Evolutionary conservation across 2,797 vertebrate species (phyloP), one percentile per base, ranked within the genome.

Genomic region (Sandelia bainsii): DNA sequence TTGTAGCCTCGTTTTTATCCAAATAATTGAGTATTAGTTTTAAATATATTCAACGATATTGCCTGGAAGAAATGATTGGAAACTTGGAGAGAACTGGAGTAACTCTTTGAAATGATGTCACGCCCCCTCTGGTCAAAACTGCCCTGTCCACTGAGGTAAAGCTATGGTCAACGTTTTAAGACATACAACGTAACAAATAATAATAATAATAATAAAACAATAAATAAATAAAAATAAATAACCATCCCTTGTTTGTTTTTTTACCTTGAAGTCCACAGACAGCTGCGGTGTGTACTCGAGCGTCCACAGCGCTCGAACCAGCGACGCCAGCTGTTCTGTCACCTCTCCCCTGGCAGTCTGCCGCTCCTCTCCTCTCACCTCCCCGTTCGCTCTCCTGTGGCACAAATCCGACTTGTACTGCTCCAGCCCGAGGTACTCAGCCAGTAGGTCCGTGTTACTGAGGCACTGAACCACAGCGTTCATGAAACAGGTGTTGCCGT

Each of bases 401-500:
- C 76, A 50, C 37, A 72, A n/a, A 0, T 93, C 89, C 51, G 82
- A 42, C 80, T 86, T 91, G 85, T 95, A 95, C 81, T 90, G 93
- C 76, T 95, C 95, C 72, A 97, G 91, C 1, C 96, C 96, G 79
- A 98, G 94, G 90, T 96, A 94, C 89, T 97, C 96, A 4, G 96
- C 96, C 83, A 98, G 93, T 68, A 97, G 93, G 82, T 97, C 96
- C 2, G 96, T 97, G 94, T 98, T 96, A 91, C 96, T 98, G 80
- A 98, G 94, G 84, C 96, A 98, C 94, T 98, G 96, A 39, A 97
- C 95, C 91, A 97, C 96, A 3, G 96, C 97, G 91, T 97, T 98
- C 95, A 98, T 97, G 94, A 97, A 98, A 72, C 97, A 98, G 91
- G 96, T 97, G 94, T 97, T 97, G 14, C 97, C 96, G 87, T 96